Base-by-base conservation (phyloP, 2,113 vertebrate genomes). In the Hassar affinis region DNA sequence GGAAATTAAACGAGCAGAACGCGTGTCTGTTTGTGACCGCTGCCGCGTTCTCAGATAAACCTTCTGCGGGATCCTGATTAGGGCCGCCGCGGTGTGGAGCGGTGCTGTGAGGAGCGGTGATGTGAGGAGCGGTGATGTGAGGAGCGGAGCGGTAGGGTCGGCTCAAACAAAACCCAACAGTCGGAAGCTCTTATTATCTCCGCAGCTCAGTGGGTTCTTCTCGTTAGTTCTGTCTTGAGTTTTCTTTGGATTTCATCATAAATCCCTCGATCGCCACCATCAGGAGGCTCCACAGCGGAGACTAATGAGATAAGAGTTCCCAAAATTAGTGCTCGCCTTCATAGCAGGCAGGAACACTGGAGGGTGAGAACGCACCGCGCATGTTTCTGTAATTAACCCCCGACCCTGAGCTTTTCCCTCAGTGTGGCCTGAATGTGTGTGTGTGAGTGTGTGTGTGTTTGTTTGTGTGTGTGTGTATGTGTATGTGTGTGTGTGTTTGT, bases 11-110 rank as follows among this genome's bases (percentile, higher is more conserved):
- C 30, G 61, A 76, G 84, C 76, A 72, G 62, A 82, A 72, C 27
- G 64, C 47, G 38, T 45, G 62, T 69, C 52, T 74, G 66, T 81
- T 81, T 69, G 83, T 77, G 83, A 80, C 52, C 59, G 78, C 77
- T 56, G 45, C 54, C 62, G 47, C 57, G 69, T 84, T 77, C 72
- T 75, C 45, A 51, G 56, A 74, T 52, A 64, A 79, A 71, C 75
- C 79, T 64, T 87, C 75, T 78, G 81, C 59, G 75, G 38, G 69
- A 81, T 59, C 33, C 72, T 83, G 85, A 89, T 87, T 84, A 88
- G 54, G 79, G 51, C 79, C 47, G 79, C 83, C 59, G 54, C 69
- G n/a, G n/a, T n/a, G n/a, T n/a, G n/a, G n/a, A n/a, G n/a, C n/a
- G n/a, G n/a, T n/a, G n/a, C n/a, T n/a, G n/a, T n/a, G n/a, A 49